Conservation (phyloP, 2,113 vertebrate genomes). For the Chaetodon trifascialis region DNA sequence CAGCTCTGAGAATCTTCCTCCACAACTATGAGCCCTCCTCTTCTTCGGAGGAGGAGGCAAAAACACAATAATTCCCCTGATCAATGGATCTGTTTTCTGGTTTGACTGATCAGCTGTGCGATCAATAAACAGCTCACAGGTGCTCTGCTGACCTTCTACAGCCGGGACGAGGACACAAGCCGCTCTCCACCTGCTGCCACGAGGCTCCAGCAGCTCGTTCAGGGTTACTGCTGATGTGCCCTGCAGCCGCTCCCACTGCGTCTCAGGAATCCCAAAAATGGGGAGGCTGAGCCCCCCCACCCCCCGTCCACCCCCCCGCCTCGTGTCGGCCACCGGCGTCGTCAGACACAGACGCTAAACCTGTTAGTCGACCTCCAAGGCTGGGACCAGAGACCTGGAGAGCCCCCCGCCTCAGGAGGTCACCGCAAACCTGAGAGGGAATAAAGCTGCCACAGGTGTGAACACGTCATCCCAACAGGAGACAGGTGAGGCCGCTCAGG, state of each 20-base stretch:
- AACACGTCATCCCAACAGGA: too few species aligned
- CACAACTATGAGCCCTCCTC: too few species aligned
- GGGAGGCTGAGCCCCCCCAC: not conserved
- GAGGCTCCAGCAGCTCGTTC: not conserved
- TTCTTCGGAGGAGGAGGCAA: too few species aligned
- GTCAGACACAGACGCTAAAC: conserved; percentile 8
- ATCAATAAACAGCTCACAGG: too few species aligned
- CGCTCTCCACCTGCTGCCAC: not conserved
- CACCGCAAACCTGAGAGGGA: not conserved
- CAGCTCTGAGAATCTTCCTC: too few species aligned
- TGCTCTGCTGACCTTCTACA: too few species aligned
- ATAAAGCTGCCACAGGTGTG: too few species aligned
- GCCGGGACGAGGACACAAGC: too few species aligned
- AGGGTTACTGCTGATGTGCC: not conserved
- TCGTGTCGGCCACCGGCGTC: not conserved
- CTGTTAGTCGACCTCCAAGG: conserved; percentile 12
- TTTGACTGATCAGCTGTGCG: too few species aligned
- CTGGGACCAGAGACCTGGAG: not conserved
- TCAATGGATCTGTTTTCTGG: too few species aligned
- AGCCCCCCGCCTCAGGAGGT: not conserved
- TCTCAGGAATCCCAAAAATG: conserved; percentile 69
- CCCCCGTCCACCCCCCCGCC: too few species aligned
- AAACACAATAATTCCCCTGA: too few species aligned
- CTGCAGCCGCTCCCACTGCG: conserved; percentile 14
- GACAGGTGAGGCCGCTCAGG: not conserved